These are phyloP conservation scores for Hipposideros larvatus DNA, from an alignment of 2,797 vertebrate genomes.

Conservation along the genomic window DNA sequence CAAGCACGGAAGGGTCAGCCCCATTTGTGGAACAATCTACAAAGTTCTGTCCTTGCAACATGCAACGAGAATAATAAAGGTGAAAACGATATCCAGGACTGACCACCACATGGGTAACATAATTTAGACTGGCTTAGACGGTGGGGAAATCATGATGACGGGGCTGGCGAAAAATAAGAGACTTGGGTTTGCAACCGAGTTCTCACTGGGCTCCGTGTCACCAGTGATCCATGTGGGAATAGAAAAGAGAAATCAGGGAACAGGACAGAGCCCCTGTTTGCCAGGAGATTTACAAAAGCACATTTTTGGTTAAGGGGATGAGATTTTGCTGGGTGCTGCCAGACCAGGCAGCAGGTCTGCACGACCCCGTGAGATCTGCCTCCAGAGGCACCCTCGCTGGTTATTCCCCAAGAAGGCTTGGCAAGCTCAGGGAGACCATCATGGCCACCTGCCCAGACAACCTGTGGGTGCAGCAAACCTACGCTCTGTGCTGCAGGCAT, in stretches of 20 bases:
- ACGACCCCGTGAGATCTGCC: background rate
- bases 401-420: background rate
- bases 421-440: background rate
- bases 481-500: background rate
- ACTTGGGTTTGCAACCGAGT: slow-evolving; percentile 18
- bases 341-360: background rate
- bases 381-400: background rate
- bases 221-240: slow-evolving; percentile 21
- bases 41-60: background rate
- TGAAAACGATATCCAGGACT: background rate
- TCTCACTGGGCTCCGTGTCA: background rate
- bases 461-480: background rate
- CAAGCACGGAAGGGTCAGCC: background rate
- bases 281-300: slow-evolving; percentile 44
- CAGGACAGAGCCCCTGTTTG: background rate
- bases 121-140: background rate
- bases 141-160: background rate
- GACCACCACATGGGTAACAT: background rate
- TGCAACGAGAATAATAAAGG: background rate
- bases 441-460: background rate
- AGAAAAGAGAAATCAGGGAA: slow-evolving; percentile 1
- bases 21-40: background rate
- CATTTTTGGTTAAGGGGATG: background rate
- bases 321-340: background rate
- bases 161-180: background rate